Evolutionary conservation across 2,113 vertebrate genomes (phyloP).

Genomic region (Ceyx margarethae): DNA sequence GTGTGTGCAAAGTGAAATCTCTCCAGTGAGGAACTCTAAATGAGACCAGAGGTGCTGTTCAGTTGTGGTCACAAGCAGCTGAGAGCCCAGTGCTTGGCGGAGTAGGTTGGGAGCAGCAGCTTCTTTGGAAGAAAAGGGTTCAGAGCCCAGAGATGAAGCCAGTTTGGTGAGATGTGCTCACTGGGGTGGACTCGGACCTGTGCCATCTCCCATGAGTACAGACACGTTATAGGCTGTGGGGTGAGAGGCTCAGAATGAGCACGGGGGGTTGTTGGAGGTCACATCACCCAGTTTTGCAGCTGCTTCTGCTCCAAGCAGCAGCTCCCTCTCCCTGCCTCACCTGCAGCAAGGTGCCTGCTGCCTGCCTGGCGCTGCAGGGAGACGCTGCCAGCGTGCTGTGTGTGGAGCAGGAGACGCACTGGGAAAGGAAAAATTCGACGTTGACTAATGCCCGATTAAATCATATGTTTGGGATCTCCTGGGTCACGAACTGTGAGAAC

Average conservation of each 20-base stretch:
- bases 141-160: background rate
- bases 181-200: background rate
- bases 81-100: background rate
- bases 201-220: background rate
- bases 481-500: conserved; percentile 33
- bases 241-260: background rate
- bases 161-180: background rate
- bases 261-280: background rate
- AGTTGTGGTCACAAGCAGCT: background rate
- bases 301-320: background rate
- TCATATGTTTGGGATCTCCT: conserved; percentile 43
- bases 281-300: background rate
- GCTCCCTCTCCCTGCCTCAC: background rate
- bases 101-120: background rate
- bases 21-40: background rate
- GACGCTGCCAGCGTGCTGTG: background rate
- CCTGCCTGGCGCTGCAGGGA: background rate
- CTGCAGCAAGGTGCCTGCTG: background rate
- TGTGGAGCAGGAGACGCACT: background rate
- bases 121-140: background rate
- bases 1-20: background rate
- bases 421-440: background rate
- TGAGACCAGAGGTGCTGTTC: background rate
- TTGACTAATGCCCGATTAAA: conserved; percentile 49
- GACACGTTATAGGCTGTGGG: background rate